These are phyloP conservation scores for Zaprionus africanus DNA, from an alignment of 1,140 invertebrate genomes.

Conservation along the genomic window DNA sequence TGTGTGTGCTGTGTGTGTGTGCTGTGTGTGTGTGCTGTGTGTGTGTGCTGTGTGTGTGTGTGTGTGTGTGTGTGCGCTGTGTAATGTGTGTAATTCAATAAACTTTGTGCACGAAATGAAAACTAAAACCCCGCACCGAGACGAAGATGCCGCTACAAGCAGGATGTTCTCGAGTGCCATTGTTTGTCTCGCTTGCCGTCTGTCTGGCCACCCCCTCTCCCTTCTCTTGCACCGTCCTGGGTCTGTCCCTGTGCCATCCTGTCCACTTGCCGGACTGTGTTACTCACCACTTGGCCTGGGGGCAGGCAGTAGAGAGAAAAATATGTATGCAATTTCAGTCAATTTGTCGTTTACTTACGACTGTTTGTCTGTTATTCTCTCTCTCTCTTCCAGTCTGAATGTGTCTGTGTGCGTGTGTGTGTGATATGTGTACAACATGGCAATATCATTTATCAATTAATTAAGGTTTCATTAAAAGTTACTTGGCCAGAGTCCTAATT, in stretches of 20 bases:
- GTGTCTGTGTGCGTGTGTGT: constrained; percentile 1
- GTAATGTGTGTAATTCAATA: constrained; percentile 63
- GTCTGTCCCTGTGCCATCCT: background rate
- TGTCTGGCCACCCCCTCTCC: background rate
- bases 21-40: background rate
- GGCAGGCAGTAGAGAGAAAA: constrained; percentile 7
- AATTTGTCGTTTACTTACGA: constrained; percentile 44
- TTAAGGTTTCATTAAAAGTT: constrained; percentile 61
- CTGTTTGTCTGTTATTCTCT: background rate
- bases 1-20: background rate
- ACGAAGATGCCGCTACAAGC: constrained; percentile 6
- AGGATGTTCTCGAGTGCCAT: constrained; percentile 6
- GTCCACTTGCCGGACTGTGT: background rate
- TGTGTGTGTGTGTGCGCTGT: background rate
- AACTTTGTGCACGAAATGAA: constrained; percentile 55
- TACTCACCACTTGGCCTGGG: background rate
- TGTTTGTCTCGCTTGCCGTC: constrained; percentile 8
- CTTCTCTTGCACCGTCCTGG: background rate
- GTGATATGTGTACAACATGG: background rate
- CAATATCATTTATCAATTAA: constrained; percentile 68
- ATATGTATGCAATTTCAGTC: constrained; percentile 63
- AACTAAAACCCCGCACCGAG: constrained; percentile 36
- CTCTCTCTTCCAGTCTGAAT: background rate
- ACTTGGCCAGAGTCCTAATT: constrained; percentile 25
- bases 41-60: background rate